phyloP scores from a whole-genome alignment of 2,888 invertebrate species.

The Meteorus cinctellus region DNA sequence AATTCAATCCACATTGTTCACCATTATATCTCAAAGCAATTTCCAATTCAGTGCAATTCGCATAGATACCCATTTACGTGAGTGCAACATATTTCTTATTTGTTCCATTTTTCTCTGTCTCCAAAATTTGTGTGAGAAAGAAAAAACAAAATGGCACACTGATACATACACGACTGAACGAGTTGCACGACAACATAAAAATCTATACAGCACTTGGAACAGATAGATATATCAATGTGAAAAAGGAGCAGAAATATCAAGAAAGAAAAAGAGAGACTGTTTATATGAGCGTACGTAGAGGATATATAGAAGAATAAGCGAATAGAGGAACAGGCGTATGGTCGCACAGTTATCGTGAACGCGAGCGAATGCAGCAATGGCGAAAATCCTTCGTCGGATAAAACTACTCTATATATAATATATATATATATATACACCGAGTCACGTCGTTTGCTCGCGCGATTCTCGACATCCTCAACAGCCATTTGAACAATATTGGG shows the following conservation, averaged over 20 bases:
- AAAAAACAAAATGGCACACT: constrained; percentile 12
- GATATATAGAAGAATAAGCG: neutral
- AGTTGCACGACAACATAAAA: constrained; percentile 13
- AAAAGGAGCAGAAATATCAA: neutral
- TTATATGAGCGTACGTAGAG: neutral
- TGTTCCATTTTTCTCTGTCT: constrained; percentile 37
- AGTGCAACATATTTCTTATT: constrained; percentile 17
- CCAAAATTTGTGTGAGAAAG: constrained; percentile 34
- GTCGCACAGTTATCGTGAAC: constrained; percentile 37
- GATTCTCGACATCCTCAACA: constrained; percentile 27
- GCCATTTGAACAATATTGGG: constrained; percentile 8
- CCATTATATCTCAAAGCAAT: constrained; percentile 31
- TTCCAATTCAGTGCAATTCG: constrained; percentile 48
- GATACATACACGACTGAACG: constrained; percentile 5
- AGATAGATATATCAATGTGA: neutral
- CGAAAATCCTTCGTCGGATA: constrained; percentile 10
- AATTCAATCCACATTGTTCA: constrained; percentile 14
- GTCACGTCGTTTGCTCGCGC: constrained; percentile 29
- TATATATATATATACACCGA: constrained; percentile 14
- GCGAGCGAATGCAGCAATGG: constrained; percentile 18
- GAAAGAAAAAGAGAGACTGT: neutral
- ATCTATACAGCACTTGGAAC: constrained; percentile 23
- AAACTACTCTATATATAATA: neutral
- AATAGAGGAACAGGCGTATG: constrained; percentile 25
- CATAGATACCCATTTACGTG: constrained; percentile 43